Evolutionary conservation across 2,797 vertebrate species (phyloP), one percentile per base, ranked within the genome.

Genomic region (Leptoclinus maculatus): DNA sequence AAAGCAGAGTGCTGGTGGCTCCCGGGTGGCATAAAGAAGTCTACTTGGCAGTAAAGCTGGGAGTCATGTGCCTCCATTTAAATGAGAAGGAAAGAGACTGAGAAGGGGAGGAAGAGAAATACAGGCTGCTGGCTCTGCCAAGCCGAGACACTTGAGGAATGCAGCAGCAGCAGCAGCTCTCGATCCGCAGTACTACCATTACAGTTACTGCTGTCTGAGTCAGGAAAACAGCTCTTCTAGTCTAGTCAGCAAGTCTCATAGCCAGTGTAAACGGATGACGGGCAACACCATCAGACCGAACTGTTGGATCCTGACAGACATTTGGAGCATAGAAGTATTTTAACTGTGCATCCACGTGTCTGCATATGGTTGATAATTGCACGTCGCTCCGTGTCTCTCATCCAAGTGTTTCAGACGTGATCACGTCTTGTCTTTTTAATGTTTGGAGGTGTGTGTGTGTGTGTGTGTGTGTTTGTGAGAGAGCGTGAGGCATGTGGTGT

Each of bases 21-120:
- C 80, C 78, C 25, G 34, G 83, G 82, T 66, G 79, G 82, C 86
- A 60, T 70, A 62, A 45, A 92, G 84, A 89, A 84, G 76, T 78
- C 81, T 71, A 45, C 82, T 88, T 92, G 92, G 89, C 89, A 91
- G 85, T 29, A 6, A 78, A 69, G 65, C 71, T 7, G 25, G n/a
- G 83, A 92, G 87, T 94, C 91, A 92, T 90, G 89, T 90, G 91
- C 89, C 90, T 91, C 88, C 87, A 73, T 93, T 92, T 91, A 90
- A 92, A 92, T 81, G 86, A 88, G 83, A 74, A 64, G 67, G 66
- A 81, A 80, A 82, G 76, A 53, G 58, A 76, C 51, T 17, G 60
- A 23, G 39, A 38, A 51, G 14, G 68, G 43, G 78, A 79, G 74
- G 60, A 54, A 75, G 73, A 78, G 85, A 39, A 80, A 79, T 54